Evolutionary conservation across 2,888 invertebrate genomes (phyloP), one percentile per base, ranked within the genome.

Genomic region (Caenorhabditis sulstoni): DNA sequence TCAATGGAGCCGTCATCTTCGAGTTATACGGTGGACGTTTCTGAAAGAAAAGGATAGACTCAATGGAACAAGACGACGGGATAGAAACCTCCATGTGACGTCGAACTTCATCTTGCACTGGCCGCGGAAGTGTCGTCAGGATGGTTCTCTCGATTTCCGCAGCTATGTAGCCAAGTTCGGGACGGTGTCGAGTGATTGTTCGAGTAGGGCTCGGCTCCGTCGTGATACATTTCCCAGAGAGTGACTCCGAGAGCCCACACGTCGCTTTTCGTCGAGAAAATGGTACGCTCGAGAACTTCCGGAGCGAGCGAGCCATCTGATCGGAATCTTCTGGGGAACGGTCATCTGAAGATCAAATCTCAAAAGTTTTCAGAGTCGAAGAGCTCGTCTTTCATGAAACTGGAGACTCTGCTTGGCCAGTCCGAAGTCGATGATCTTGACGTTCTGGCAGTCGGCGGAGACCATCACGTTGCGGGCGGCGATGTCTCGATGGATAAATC

Each of bases 361-460:
- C 16, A 20, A 9, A 29, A 14, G 11, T 20, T 29, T 41, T 23
- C 14, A n/a, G 20, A 16, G 20, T 9, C 1, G 20, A 29, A 29
- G 29, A 7, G 29, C n/a, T n/a, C n/a, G 29, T 29, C 41, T 61
- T 11, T 64, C 62, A 18, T 1, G 49, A n/a, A 70, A 70, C 16
- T 18, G 18, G 0, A 18, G 5, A 49, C 65, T 59, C 14, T 58
- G 62, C 35, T 52, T 70, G 0, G 70, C 59, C 8, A 77, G 22
- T 16, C 77, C 77, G 22, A 77, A 77, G 49, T 77, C 77, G 37
- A 77, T 77, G 20, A 77, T 29, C 37, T 77, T 77, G 3, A 77
- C 64, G 3, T 57, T 52, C 16, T 49, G 44, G 29, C 37, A 70
- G 55, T 70, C 70, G 18, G 45, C n/a, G 0, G 68, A 64, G 3